Conservation (phyloP, 2,888 invertebrate genomes). For the Leucoma salicis region DNA sequence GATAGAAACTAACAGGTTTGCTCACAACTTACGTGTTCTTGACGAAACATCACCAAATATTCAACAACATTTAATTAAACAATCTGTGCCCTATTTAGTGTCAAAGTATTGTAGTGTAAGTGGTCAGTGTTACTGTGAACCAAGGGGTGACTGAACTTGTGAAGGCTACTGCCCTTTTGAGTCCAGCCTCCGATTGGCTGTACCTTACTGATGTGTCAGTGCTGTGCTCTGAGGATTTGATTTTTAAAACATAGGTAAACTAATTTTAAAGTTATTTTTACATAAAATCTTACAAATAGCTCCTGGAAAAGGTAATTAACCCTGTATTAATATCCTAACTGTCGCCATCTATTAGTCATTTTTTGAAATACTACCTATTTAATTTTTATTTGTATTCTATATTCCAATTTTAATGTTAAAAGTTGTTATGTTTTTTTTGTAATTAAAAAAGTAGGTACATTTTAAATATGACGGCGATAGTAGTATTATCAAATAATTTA, state of each 20-base stretch:
- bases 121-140: slow-evolving; percentile 42
- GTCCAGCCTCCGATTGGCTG: slow-evolving; percentile 9
- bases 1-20: slow-evolving; percentile 67
- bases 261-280: not conserved
- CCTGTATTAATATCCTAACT: not conserved
- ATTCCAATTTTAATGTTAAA: not conserved
- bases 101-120: slow-evolving; percentile 34
- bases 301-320: not conserved
- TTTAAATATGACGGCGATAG: too few species aligned
- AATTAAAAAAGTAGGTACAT: too few species aligned
- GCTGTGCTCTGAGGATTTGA: slow-evolving; percentile 7
- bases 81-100: slow-evolving; percentile 43
- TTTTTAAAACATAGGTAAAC: slow-evolving; percentile 8
- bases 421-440: too few species aligned
- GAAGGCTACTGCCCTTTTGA: slow-evolving; percentile 59
- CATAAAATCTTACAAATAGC: not conserved
- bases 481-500: too few species aligned
- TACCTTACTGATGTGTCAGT: slow-evolving; percentile 12
- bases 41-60: slow-evolving; percentile 46
- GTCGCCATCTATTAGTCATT: slow-evolving; percentile 8
- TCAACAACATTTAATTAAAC: slow-evolving; percentile 62
- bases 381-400: not conserved
- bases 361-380: too few species aligned
- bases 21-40: slow-evolving; percentile 51
- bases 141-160: slow-evolving; percentile 67